Evolutionary conservation across 1,140 invertebrate species (phyloP), one percentile per base, ranked within the genome.

Genomic region (Sweltsa coloradensis): DNA sequence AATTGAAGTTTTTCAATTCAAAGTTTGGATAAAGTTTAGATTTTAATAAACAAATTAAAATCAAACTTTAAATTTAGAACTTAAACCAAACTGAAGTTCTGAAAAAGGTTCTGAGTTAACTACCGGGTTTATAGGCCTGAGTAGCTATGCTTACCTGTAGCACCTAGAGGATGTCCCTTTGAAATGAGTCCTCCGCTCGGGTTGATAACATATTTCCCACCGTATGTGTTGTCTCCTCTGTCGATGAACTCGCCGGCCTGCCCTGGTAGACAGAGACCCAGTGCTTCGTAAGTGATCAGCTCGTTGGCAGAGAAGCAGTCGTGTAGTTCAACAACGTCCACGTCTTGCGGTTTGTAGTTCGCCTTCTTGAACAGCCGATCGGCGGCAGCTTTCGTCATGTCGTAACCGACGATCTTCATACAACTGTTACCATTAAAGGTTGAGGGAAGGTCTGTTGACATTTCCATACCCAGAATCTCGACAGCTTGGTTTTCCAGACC

Each of bases 291-390:
- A 3, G 92, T 96, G 5, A 99, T 87, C 23, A 99, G 67, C 60
- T 99, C 96, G 69, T 99, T 99, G 5, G 89, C 81, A 4, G 94
- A 94, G 69, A 99, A 99, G 68, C 96, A 99, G 63, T 99, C 96
- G 58, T 99, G 96, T n/a, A 98, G 71, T 65, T 99, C 96, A n/a
- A 99, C 76, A 0, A 99, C 94, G 69, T 97, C 76, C 2, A 97
- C 84, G 61, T 97, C 85, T 7, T 69, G 69, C 2, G 90, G 84
- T 41, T 67, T 78, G 16, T 82, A 72, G 9, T 77, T 78, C 5
- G 88, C 78, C 60, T 89, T 85, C n/a, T 71, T 60, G 55, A 89
- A 98, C 0, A 90, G 61, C 40, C 78, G 76, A 41, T 86, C 74
- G 1, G 90, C 82, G 26, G 94, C 92, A 39, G 74, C 64, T 61